A percentile compares a stretch with the other conserved stretches of the same genome.
Evolutionary conservation across 2,113 vertebrate species (phyloP).

Genomic region (Lampris megalopsis): DNA sequence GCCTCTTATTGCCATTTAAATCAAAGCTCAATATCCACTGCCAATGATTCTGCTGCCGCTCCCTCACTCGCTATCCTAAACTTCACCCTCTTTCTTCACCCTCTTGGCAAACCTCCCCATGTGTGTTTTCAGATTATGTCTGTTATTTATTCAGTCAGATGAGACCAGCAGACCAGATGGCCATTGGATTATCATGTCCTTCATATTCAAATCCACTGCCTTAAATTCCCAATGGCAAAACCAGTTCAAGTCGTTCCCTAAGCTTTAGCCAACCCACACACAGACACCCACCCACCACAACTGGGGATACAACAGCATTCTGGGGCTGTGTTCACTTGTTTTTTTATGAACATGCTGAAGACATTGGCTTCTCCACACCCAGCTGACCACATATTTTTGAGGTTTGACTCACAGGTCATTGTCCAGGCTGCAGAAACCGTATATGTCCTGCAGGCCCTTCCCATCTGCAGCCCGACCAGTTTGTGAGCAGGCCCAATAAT

Average conservation of each 20-base stretch:
- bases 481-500: slow-evolving; percentile 82
- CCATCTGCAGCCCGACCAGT: slow-evolving; percentile 81
- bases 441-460: slow-evolving; percentile 81
- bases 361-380: slow-evolving; percentile 65
- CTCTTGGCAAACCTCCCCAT: slow-evolving; percentile 65
- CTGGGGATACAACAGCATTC: slow-evolving; percentile 37
- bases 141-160: slow-evolving; percentile 82
- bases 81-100: slow-evolving; percentile 68
- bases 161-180: slow-evolving; percentile 83
- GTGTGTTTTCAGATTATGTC: slow-evolving; percentile 82
- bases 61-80: slow-evolving; percentile 62
- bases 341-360: slow-evolving; percentile 56
- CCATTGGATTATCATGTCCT: slow-evolving; percentile 82
- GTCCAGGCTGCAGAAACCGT: slow-evolving; percentile 77
- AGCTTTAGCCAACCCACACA: slow-evolving; percentile 44
- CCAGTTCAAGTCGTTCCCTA: slow-evolving; percentile 72
- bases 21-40: slow-evolving; percentile 75
- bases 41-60: slow-evolving; percentile 47
- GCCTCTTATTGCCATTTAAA: slow-evolving; percentile 83
- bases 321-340: slow-evolving; percentile 38
- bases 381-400: slow-evolving; percentile 66
- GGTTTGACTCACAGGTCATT: slow-evolving; percentile 73
- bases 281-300: slow-evolving; percentile 39
- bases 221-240: slow-evolving; percentile 73
- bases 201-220: slow-evolving; percentile 82